Percentiles rank a stretch among this genome's conserved stretches.
These are phyloP conservation scores for Neogale vison DNA, from an alignment of 2,113 vertebrate species.

Conservation along the genomic window DNA sequence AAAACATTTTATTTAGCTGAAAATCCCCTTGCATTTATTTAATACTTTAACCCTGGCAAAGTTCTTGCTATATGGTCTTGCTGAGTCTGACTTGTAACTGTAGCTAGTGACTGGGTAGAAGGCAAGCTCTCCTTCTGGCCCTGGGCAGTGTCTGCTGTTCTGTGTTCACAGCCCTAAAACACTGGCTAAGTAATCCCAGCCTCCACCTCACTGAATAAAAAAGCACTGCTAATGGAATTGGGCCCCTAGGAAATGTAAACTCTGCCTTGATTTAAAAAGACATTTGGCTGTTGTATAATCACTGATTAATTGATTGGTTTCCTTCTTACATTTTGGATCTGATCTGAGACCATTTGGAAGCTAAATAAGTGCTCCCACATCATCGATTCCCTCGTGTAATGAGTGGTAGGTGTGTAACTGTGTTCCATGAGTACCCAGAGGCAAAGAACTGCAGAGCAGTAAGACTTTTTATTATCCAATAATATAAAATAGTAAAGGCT, in stretches of 20 bases:
- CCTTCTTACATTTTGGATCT: conserved; percentile 24
- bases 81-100: not conserved
- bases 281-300: conserved; percentile 35
- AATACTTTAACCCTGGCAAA: not conserved
- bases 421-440: conserved; percentile 1
- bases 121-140: not conserved
- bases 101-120: not conserved
- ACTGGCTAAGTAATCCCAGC: not conserved
- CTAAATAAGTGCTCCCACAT: not conserved
- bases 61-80: not conserved
- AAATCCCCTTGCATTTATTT: not conserved
- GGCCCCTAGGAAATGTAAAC: conserved; percentile 24
- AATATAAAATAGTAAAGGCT: conserved; percentile 38
- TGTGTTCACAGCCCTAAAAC: not conserved
- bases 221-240: not conserved
- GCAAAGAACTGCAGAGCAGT: conserved; percentile 32
- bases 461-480: conserved; percentile 1
- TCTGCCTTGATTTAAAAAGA: conserved; percentile 8
- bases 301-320: not conserved
- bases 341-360: conserved; percentile 37
- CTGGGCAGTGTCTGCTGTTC: not conserved
- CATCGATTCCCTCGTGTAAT: not conserved
- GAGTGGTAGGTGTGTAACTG: not conserved
- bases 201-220: not conserved
- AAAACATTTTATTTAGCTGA: not conserved